Base-by-base conservation (phyloP, 2,888 invertebrate species). In the Miltochrista miniata region DNA sequence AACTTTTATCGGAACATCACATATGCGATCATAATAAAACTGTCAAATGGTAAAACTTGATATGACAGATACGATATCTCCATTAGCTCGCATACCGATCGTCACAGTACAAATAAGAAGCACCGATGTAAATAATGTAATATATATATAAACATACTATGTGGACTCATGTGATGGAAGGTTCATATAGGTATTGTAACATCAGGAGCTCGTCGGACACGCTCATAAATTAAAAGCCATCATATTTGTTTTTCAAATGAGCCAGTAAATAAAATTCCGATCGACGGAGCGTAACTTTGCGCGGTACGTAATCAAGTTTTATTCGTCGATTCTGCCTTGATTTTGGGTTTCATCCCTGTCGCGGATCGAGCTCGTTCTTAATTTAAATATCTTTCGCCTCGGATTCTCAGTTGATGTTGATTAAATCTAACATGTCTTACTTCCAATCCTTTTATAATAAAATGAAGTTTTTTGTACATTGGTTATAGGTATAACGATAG, bases 151-250 rank as follows among this genome's bases (percentile, higher is more conserved):
- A 75, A 52, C 54, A 55, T 51, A 60, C 49, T 64, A 57, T 38
- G n/a, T 24, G 5, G 48, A 43, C 40, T 13, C 58, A 54, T 60
- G 18, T n/a, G 18, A 24, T 36, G 33, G 18, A 14, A 37, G 37
- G 48, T 54, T 62, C 71, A 68, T 58, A 67, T 65, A 70, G 66
- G 66, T 62, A 70, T 62, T 75, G 73, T 72, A 71, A 72, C 72
- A 73, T 75, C 72, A 55, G 65, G 68, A 66, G 70, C 68, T 69
- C 75, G 70, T 68, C 76, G 68, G 78, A 78, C 76, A 70, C 74
- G 76, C 72, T 85, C 81, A 85, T 89, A 88, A 90, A 89, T 89
- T 88, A 90, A 88, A 87, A 81, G 81, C 83, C 80, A 79, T 89
- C 85, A 87, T 87, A 86, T 89, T 90, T 89, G 83, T 83, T 87